Conservation (phyloP, 2,888 invertebrate species). For the Parochlus steinenii region DNA sequence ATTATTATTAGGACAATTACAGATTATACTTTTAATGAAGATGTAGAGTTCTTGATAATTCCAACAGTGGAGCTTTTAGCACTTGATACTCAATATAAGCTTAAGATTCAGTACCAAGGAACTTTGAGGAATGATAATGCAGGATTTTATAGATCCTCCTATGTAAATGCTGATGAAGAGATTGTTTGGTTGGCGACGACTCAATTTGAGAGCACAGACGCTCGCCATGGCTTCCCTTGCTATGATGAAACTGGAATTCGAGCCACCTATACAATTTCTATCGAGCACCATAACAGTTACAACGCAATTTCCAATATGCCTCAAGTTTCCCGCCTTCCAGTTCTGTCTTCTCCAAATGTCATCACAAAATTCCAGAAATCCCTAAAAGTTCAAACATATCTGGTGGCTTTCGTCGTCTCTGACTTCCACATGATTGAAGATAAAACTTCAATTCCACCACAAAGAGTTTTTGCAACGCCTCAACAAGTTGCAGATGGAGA, state of each 20-base stretch:
- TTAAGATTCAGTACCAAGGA: conserved; percentile 11
- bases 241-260: conserved; percentile 49
- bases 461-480: conserved; percentile 24
- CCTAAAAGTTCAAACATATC: conserved; percentile 55
- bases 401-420: conserved; percentile 62
- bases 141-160: conserved; percentile 3
- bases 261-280: conserved; percentile 39
- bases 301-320: conserved; percentile 34
- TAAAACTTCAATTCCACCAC: conserved; percentile 15
- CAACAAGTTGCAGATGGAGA: conserved; percentile 19
- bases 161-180: not conserved
- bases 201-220: conserved; percentile 48
- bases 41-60: no score
- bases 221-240: conserved; percentile 56
- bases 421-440: conserved; percentile 28
- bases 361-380: conserved; percentile 26
- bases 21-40: no score
- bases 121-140: conserved; percentile 3
- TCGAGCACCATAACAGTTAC: conserved; percentile 27
- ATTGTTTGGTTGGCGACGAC: conserved; percentile 39
- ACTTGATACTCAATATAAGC: no score
- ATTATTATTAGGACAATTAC: not conserved
- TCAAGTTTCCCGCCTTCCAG: not conserved
- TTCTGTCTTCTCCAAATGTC: not conserved
- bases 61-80: no score